Conservation (phyloP, 2,888 invertebrate species). For the Neoscelio sp. region DNA sequence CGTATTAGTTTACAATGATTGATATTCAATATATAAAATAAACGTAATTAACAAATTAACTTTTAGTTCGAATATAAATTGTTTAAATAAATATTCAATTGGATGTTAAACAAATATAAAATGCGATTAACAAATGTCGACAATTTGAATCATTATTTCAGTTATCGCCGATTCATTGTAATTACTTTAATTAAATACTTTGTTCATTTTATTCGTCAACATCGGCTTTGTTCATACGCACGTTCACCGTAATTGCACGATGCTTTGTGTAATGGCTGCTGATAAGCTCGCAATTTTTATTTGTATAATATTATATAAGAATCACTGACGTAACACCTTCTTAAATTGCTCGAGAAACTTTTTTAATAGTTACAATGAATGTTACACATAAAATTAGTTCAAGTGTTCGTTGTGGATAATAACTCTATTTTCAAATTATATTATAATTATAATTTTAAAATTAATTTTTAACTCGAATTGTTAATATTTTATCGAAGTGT, state of each 20-base stretch:
- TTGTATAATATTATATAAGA: neutral
- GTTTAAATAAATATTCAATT: too few species aligned
- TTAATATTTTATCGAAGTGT: conserved; percentile 7
- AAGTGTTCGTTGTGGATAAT: conserved; percentile 17
- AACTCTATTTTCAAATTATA: conserved; percentile 3
- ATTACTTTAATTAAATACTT: conserved; percentile 11
- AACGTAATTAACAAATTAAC: conserved; percentile 30
- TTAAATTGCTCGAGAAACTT: conserved; percentile 55
- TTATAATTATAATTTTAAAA: neutral
- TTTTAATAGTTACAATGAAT: conserved; percentile 33
- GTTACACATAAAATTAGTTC: neutral
- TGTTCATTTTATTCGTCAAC: conserved; percentile 58
- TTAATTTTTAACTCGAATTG: conserved; percentile 1
- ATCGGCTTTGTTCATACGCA: conserved; percentile 30
- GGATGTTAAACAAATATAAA: neutral
- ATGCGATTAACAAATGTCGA: neutral
- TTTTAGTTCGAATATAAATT: neutral
- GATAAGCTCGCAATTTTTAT: conserved; percentile 14
- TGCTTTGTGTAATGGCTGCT: conserved; percentile 9
- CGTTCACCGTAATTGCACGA: neutral
- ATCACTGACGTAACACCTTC: conserved; percentile 50
- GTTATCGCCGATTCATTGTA: conserved; percentile 25
- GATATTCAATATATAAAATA: neutral
- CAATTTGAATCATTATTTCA: conserved; percentile 14
- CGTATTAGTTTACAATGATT: conserved; percentile 20